Evolutionary conservation across 2,797 vertebrate genomes (phyloP), one percentile per base, ranked within the genome.

Genomic region (Falco columbarius): DNA sequence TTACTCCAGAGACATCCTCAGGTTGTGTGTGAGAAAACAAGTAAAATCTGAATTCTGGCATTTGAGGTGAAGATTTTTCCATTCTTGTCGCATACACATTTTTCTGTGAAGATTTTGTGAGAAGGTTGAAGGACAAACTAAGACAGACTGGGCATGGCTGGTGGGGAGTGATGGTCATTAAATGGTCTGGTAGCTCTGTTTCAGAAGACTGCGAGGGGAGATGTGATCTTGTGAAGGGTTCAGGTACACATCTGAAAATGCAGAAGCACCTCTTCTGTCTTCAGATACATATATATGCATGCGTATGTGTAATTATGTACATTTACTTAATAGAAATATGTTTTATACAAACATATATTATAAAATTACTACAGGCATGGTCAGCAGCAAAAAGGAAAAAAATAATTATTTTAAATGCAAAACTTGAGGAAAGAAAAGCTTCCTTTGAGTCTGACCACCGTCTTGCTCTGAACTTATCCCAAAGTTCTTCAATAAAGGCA

Each of bases 1-100:
- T 97, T 97, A 95, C 96, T 95, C 96, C 61, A 68, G 97, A 96
- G 96, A 96, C 90, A 88, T 94, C 83, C 86, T 97, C 81, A 70
- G 85, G 58, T 89, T 86, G 26, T 83, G 47, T 97, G 93, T 95
- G 70, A 97, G 94, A 83, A 90, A 97, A 97, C 93, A 94, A 94
- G 90, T 77, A 87, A 95, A 88, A 84, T 73, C 77, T 90, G 86
- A 94, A 94, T 93, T 90, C 65, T 87, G 70, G 55, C 46, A 5
- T 89, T 96, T 5, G 13, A 81, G 63, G 68, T 73, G 19, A 92
- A 96, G 73, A 88, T 18, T 61, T 77, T 85, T 23, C 34, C 67
- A 14, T 81, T 97, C 66, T 61, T 62, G 14, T 30, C 76, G 10
- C 61, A 46, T 82, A 49, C 76, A 55, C 38, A 8, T 58, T 82